These are phyloP conservation scores for Serinus canaria DNA, from an alignment of 2,113 vertebrate genomes.

Conservation along the genomic window DNA sequence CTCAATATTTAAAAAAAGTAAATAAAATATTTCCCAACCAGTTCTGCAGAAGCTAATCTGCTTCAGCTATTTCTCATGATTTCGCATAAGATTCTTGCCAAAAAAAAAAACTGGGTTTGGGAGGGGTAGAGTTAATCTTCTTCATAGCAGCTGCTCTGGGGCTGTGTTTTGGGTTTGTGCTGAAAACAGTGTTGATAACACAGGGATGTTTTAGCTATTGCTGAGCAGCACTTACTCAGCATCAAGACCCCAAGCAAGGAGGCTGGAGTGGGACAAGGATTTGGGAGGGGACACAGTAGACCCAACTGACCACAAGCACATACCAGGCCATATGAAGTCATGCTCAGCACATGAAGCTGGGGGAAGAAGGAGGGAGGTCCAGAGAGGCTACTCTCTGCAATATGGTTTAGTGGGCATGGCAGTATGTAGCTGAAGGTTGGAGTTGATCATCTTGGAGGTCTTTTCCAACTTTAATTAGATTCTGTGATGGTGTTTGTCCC, in stretches of 20 bases:
- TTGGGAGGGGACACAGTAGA: background rate
- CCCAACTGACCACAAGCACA: background rate
- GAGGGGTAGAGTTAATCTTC: background rate
- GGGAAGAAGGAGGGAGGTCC: background rate
- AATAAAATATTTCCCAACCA: background rate
- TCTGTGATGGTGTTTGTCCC: background rate
- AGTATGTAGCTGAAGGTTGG: background rate
- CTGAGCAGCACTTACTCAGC: background rate
- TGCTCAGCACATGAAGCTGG: background rate
- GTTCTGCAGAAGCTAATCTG: background rate
- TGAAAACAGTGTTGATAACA: background rate
- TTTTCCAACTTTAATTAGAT: background rate
- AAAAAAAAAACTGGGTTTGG: background rate
- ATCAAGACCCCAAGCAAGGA: fast-evolving
- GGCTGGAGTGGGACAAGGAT: background rate
- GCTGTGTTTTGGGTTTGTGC: background rate
- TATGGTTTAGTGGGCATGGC: background rate
- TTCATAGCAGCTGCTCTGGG: background rate
- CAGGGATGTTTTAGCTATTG: background rate
- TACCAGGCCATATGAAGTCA: background rate
- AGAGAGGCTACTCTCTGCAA: background rate
- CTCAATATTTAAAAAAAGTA: background rate
- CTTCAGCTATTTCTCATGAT: background rate
- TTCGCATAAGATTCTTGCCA: background rate
- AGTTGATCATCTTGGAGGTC: background rate